phyloP scores from a whole-genome alignment of 2,888 invertebrate species.

The Linnaemya vulpina region DNA sequence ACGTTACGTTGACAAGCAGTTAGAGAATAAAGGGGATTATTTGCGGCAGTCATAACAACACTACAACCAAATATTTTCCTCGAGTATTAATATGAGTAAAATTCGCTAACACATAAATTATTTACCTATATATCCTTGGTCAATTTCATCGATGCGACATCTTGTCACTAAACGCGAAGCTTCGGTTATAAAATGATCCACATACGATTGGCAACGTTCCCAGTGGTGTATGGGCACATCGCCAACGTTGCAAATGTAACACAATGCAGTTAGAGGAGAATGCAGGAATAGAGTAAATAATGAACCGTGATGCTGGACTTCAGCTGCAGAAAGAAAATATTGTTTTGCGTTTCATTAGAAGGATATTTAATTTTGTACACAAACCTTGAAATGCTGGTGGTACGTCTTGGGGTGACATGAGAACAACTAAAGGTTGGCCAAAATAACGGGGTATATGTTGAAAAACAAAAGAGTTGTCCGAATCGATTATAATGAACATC shows the following conservation, averaged over 20 bases:
- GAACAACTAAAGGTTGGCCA: slow-evolving; percentile 95
- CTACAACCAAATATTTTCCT: no score
- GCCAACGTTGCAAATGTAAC: slow-evolving; percentile 94
- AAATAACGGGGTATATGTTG: slow-evolving; percentile 95
- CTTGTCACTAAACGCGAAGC: slow-evolving; percentile 92
- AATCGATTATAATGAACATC: slow-evolving; percentile 96
- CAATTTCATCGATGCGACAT: slow-evolving; percentile 89
- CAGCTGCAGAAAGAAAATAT: slow-evolving; percentile 82
- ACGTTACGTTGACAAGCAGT: no score
- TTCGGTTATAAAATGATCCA: slow-evolving; percentile 95
- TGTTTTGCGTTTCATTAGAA: neutral
- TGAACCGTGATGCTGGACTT: slow-evolving; percentile 93
- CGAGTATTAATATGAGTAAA: neutral
- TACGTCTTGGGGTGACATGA: slow-evolving; percentile 96
- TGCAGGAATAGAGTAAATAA: slow-evolving; percentile 97
- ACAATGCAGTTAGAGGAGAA: slow-evolving; percentile 95
- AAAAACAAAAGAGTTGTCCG: slow-evolving; percentile 96
- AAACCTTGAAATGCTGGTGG: slow-evolving; percentile 92
- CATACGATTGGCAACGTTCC: slow-evolving; percentile 94
- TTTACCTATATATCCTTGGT: slow-evolving; percentile 83
- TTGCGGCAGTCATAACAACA: no score
- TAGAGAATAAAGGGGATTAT: no score
- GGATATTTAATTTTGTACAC: neutral
- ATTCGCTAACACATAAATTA: neutral
- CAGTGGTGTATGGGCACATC: slow-evolving; percentile 93